Base-by-base conservation (phyloP, 2,888 invertebrate genomes). In the Amblyteles armatorius region DNA sequence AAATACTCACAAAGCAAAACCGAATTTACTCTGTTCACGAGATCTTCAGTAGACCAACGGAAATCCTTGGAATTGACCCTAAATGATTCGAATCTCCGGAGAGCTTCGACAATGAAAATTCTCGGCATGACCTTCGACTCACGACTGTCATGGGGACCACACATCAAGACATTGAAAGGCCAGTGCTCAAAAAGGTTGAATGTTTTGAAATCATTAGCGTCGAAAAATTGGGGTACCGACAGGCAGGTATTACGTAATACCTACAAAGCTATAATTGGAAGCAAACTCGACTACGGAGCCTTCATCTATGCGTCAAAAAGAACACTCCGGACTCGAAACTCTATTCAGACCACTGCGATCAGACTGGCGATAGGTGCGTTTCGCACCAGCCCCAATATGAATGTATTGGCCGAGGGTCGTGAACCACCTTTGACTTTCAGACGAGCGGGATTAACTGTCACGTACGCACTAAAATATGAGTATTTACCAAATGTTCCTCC, bases 211-310 rank as follows among this genome's bases (percentile, higher is more conserved):
- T 33, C 52, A n/a, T n/a, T 71, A 55, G 65, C 36, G 7, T 77
- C 77, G 26, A 80, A 84, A 57, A 82, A 67, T 68, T 83, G 83
- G 77, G 85, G 80, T 44, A 60, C 77, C 3, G 80, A 85, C 44
- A 40, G 55, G 52, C 57, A 48, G 13, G 78, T 73, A 26, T 68
- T 86, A 19, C 50, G 81, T 2, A 67, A n/a, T 19, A 82, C 85
- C 2, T 80, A 84, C 26, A 83, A 69, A 48, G 63, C 78, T n/a
- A 52, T 77, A 11, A 84, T 87, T 11, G 63, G 82, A 52, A 76
- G 82, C 1, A 85, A 84, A 78, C 69, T 87, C 0, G 84, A 85
- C 52, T 87, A 83, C 29, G 86, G 83, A 16, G 26, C 79, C 13
- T 73, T 57, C 3, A 84, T 86, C n/a, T 86, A 85, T 16, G 79